Evolutionary conservation across 1,140 invertebrate species (phyloP).

Genomic region (Aporrectodea caliginosa): DNA sequence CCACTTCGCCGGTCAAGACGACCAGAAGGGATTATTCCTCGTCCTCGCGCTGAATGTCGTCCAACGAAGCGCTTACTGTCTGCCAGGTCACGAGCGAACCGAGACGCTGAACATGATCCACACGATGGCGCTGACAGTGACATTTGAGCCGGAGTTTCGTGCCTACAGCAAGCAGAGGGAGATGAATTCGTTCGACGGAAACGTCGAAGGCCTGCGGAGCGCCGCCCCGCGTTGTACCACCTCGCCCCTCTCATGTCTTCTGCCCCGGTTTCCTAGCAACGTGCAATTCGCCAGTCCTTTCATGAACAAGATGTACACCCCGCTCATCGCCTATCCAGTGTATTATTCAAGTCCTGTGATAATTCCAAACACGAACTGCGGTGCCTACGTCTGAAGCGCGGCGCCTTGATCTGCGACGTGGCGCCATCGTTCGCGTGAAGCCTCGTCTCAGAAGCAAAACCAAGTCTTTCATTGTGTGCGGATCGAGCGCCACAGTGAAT

Average conservation of each 20-base stretch:
- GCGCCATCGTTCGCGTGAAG: no score
- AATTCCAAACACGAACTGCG: neutral
- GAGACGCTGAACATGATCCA: slow-evolving; percentile 90
- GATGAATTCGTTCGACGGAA: neutral
- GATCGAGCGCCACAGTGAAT: no score
- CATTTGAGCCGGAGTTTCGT: neutral
- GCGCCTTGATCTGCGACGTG: no score
- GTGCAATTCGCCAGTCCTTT: neutral
- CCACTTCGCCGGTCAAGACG: slow-evolving; percentile 90
- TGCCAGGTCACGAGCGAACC: slow-evolving; percentile 95
- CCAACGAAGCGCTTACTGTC: slow-evolving; percentile 92
- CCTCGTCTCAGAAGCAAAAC: no score
- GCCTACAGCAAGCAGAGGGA: neutral
- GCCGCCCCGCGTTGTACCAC: neutral
- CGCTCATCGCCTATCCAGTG: neutral
- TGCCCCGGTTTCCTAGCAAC: neutral
- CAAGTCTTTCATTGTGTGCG: no score
- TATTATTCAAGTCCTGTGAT: neutral
- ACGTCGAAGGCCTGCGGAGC: neutral
- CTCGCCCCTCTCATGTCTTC: neutral
- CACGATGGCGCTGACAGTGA: slow-evolving; percentile 63
- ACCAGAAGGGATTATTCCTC: slow-evolving; percentile 90
- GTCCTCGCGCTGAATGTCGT: slow-evolving; percentile 84
- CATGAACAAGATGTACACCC: neutral
- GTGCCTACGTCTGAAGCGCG: no score